Conservation (phyloP, 2,888 invertebrate species). For the Ornithoptera priamus region DNA sequence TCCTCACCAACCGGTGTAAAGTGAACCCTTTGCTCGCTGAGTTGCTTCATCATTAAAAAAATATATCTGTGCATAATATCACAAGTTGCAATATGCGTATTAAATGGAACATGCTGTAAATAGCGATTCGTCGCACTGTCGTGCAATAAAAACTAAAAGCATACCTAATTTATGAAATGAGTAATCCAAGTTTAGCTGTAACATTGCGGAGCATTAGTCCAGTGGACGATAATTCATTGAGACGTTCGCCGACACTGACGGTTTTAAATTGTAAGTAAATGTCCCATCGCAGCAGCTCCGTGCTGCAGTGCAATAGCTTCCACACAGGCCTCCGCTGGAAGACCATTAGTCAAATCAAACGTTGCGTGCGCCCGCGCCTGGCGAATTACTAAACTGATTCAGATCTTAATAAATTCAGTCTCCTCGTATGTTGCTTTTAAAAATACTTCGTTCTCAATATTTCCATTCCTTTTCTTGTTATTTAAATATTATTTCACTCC, state of each 20-base stretch:
- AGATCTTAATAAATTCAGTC: constrained; percentile 23
- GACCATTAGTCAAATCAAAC: constrained; percentile 52
- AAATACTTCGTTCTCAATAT: no score
- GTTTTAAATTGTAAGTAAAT: constrained; percentile 44
- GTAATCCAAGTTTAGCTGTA: constrained; percentile 24
- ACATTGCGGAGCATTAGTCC: constrained; percentile 34
- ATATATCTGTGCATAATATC: no score
- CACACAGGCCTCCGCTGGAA: constrained; percentile 24
- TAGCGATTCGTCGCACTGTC: constrained; percentile 5
- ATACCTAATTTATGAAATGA: constrained; percentile 27
- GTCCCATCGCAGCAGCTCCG: constrained; percentile 38
- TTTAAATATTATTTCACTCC: no score
- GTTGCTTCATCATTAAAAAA: no score
- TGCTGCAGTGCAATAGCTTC: constrained; percentile 32
- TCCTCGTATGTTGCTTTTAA: constrained; percentile 6
- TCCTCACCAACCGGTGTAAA: no score
- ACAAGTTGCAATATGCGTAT: background rate
- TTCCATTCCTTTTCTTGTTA: no score
- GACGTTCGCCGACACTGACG: constrained; percentile 40
- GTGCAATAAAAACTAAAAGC: constrained; percentile 13
- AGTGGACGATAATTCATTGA: constrained; percentile 43
- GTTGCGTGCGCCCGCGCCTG: constrained; percentile 40
- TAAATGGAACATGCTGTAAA: constrained; percentile 6
- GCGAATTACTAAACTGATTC: constrained; percentile 17
- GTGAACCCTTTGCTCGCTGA: no score